Evolutionary conservation across 2,797 vertebrate species (phyloP), one percentile per base, ranked within the genome.

Genomic region (Naso thynnoides): DNA sequence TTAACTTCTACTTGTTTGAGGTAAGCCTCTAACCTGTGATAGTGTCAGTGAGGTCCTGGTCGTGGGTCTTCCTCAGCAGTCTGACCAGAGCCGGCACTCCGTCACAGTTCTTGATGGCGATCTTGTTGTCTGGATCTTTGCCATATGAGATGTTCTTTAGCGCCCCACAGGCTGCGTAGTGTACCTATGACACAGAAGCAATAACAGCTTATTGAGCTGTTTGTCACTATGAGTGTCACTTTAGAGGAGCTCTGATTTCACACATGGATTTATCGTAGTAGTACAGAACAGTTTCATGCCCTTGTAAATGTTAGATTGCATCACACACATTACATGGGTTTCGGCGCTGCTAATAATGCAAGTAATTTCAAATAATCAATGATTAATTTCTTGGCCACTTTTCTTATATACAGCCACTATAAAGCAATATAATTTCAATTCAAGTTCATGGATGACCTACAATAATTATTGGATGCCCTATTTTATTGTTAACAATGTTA

Each of bases 61-160:
- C 96, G 0, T 73, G 93, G 19, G 96, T 96, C 89, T 97, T 99
- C 58, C 97, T 94, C 81, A 99, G 90, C 70, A 99, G 93, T 45
- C 97, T 90, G 83, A 96, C 89, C 70, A 99, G 92, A 2, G 96
- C 97, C 0, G 96, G 96, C 5, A 99, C 95, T 0, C 98, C 98
- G 0, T 99, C 98, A 26, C 97, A 99, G 93, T 99, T 99, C 92
- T 98, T 99, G 83, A 99, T 97, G 73, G 98, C 97, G 0, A 98
- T 95, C 93, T 99, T 99, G 89, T 99, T 99, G 77, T 99, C 98
- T 31, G 91, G 86, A 88, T 99, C 97, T 73, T 94, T 96, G 67
- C 98, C 98, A 0, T 94, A 99, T 2, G 98, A 99, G 89, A 99
- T 98, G 90, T 99, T 99, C 91, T 99, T 99, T 26, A 99, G 94